phyloP scores from a whole-genome alignment of 2,113 vertebrate species.

The Tympanuchus pallidicinctus region DNA sequence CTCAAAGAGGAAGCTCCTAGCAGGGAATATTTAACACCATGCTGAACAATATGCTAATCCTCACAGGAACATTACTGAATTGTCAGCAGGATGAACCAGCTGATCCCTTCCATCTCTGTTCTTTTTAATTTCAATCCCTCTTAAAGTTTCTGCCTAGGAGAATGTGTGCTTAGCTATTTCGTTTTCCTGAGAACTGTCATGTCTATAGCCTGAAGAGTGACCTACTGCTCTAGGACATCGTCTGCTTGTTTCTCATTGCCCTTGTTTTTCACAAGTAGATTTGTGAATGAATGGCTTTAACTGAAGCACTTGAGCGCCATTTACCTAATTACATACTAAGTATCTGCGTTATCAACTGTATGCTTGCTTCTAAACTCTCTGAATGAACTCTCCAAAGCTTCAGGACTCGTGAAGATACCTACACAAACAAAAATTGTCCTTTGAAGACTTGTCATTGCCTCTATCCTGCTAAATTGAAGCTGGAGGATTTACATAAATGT shows the following conservation, averaged over 20 bases:
- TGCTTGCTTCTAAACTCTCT: neutral
- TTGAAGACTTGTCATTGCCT: neutral
- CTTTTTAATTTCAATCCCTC: slow-evolving; percentile 7
- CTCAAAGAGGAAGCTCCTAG: neutral
- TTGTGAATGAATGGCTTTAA: neutral
- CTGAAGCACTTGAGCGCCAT: neutral
- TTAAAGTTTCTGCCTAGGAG: neutral
- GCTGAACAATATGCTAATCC: slow-evolving; percentile 67
- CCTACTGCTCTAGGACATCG: neutral
- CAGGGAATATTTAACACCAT: slow-evolving; percentile 47
- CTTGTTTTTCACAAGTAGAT: neutral
- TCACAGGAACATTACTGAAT: slow-evolving; percentile 33
- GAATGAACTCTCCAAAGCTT: neutral
- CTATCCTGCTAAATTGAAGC: neutral
- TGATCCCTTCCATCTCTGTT: slow-evolving; percentile 44
- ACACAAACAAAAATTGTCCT: neutral
- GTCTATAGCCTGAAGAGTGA: neutral
- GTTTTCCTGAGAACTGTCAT: neutral
- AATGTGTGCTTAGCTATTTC: neutral
- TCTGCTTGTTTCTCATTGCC: neutral
- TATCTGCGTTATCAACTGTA: neutral
- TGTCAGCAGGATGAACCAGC: slow-evolving; percentile 57
- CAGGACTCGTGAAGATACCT: neutral
- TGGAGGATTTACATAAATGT: neutral
- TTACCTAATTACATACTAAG: neutral